These are phyloP conservation scores for Thalpophila matura DNA, from an alignment of 2,888 invertebrate species.

Conservation along the genomic window DNA sequence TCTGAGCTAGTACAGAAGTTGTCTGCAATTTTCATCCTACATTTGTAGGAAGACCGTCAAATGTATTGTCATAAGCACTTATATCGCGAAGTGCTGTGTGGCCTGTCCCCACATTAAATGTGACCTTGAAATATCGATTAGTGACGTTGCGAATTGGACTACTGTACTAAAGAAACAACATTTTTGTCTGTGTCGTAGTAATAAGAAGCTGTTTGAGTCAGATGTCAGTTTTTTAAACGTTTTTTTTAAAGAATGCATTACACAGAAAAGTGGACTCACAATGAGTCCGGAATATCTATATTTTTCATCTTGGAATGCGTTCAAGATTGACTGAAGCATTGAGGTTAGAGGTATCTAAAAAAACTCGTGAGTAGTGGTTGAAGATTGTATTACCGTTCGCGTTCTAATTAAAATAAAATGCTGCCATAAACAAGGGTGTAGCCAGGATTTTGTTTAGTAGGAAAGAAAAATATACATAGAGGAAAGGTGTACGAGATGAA, in stretches of 20 bases:
- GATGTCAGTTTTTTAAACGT: constrained; percentile 2
- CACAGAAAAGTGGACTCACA: constrained; percentile 11
- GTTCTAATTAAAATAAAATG: background rate
- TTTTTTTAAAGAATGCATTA: constrained; percentile 34
- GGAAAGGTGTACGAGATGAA: too few relatives aligned
- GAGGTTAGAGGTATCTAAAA: background rate
- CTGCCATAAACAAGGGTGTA: too few relatives aligned
- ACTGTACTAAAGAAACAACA: constrained; percentile 18
- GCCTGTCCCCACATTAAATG: constrained; percentile 8
- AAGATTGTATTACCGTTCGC: constrained; percentile 9
- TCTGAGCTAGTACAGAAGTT: background rate
- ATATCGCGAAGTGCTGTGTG: constrained; percentile 5
- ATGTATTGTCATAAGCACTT: constrained; percentile 22
- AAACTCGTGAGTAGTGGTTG: background rate
- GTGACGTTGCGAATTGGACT: constrained; percentile 24
- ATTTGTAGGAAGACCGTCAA: constrained; percentile 24
- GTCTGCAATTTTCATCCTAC: background rate
- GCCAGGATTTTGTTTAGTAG: too few relatives aligned
- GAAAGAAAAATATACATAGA: too few relatives aligned
- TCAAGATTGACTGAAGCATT: constrained; percentile 33
- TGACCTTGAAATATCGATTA: constrained; percentile 57
- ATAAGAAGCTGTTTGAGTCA: background rate
- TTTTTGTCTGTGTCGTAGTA: constrained; percentile 3
- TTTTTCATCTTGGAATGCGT: constrained; percentile 48
- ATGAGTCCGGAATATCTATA: constrained; percentile 13